Evolutionary conservation across 2,113 vertebrate species (phyloP).

Genomic region (Panthera uncia): DNA sequence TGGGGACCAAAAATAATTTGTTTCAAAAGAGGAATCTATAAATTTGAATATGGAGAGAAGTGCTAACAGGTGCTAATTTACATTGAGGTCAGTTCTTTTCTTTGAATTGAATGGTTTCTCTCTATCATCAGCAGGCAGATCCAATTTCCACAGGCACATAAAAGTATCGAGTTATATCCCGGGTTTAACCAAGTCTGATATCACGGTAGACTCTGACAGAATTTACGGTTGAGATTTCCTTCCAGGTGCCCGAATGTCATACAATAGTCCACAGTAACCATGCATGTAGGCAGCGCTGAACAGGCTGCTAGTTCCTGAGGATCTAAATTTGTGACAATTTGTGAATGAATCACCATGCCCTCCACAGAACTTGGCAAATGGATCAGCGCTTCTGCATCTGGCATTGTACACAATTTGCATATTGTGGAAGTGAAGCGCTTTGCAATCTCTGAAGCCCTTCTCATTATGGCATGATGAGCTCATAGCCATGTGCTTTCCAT

Average conservation of each 20-base stretch:
- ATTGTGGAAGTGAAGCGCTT: not conserved
- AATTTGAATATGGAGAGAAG: constrained; percentile 15
- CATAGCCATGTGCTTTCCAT: constrained; percentile 77
- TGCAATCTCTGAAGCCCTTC: constrained; percentile 56
- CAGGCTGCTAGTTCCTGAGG: constrained; percentile 73
- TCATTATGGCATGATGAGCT: constrained; percentile 69
- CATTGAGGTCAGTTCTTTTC: not conserved
- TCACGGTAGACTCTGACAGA: constrained; percentile 52
- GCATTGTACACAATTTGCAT: constrained; percentile 57
- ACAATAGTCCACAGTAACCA: constrained; percentile 41
- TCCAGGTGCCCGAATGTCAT: constrained; percentile 59
- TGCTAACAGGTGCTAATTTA: not conserved
- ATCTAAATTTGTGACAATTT: constrained; percentile 75
- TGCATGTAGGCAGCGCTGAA: constrained; percentile 71
- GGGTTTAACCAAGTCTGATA: constrained; percentile 64
- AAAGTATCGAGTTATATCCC: constrained; percentile 41
- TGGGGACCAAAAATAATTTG: not conserved
- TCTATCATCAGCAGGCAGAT: not conserved
- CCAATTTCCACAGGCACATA: constrained; percentile 26
- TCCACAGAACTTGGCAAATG: constrained; percentile 76
- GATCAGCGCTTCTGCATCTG: constrained; percentile 63
- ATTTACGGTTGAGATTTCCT: constrained; percentile 56
- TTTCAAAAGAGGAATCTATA: constrained; percentile 32
- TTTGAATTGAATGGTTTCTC: constrained; percentile 44
- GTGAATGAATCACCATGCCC: constrained; percentile 71